A percentile compares a stretch with the other conserved stretches of the same genome.
phyloP scores from a whole-genome alignment of 2,888 invertebrate species.

The Standfussiana lucernea region DNA sequence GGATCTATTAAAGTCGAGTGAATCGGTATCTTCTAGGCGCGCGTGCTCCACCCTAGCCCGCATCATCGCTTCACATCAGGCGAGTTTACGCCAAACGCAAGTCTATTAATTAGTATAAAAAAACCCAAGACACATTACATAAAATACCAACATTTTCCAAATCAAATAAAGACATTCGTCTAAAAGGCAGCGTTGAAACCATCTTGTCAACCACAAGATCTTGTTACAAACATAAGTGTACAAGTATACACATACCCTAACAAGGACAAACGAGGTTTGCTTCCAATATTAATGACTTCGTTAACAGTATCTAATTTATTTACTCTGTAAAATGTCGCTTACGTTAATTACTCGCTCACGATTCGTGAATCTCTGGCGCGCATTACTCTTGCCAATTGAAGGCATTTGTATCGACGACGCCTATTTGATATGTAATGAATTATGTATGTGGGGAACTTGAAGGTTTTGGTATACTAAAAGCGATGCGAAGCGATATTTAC shows the following conservation, averaged over 20 bases:
- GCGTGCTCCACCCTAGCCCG: too few relatives aligned
- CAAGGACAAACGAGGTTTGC: conserved; percentile 53
- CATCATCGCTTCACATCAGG: too few relatives aligned
- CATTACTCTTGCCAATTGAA: conserved; percentile 58
- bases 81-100: too few relatives aligned
- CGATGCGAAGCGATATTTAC: background rate
- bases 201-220: conserved; percentile 38
- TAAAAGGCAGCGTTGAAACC: conserved; percentile 25
- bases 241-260: conserved; percentile 31
- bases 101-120: too few relatives aligned
- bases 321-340: conserved; percentile 63
- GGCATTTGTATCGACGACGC: conserved; percentile 56
- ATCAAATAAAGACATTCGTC: conserved; percentile 26
- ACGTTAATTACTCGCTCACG: conserved; percentile 59
- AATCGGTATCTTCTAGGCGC: too few relatives aligned
- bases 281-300: conserved; percentile 65
- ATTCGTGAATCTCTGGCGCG: conserved; percentile 48
- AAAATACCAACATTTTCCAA: conserved; percentile 22
- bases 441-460: conserved; percentile 39
- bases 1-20: too few relatives aligned
- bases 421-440: conserved; percentile 55
- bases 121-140: background rate
- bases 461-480: conserved; percentile 1
- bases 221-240: conserved; percentile 30
- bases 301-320: conserved; percentile 63